Conservation (phyloP, 2,113 vertebrate genomes). For the Myanophis thanlyinensis region DNA sequence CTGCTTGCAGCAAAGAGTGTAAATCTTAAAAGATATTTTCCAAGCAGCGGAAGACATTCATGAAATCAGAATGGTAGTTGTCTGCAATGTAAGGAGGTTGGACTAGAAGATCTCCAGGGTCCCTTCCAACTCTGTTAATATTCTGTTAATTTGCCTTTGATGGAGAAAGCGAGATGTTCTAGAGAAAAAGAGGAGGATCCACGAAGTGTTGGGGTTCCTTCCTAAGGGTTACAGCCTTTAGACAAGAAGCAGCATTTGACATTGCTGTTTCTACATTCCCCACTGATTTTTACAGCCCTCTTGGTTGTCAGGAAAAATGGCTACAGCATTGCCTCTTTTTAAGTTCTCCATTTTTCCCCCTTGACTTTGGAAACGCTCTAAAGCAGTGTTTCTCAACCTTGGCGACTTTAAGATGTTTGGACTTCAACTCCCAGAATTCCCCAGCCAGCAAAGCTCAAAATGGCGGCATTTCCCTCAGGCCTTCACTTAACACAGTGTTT, state of each 20-base stretch:
- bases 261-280: neutral
- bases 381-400: too few relatives aligned
- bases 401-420: too few relatives aligned
- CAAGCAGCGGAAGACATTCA: neutral
- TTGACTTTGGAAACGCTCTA: neutral
- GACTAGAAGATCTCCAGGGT: neutral
- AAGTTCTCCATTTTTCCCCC: neutral
- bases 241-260: neutral
- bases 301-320: neutral
- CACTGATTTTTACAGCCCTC: neutral
- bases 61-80: neutral
- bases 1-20: neutral
- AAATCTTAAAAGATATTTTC: neutral
- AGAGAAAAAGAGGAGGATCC: neutral
- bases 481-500: too few relatives aligned
- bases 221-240: neutral
- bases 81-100: neutral
- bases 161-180: neutral
- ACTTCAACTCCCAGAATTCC: too few relatives aligned
- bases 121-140: neutral
- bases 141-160: neutral
- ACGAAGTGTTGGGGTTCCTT: neutral
- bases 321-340: neutral
- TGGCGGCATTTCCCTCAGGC: too few relatives aligned
- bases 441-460: too few relatives aligned